Percentiles rank a stretch among this genome's conserved stretches.
phyloP scores from a whole-genome alignment of 2,113 vertebrate genomes.

The Alethe diademata region DNA sequence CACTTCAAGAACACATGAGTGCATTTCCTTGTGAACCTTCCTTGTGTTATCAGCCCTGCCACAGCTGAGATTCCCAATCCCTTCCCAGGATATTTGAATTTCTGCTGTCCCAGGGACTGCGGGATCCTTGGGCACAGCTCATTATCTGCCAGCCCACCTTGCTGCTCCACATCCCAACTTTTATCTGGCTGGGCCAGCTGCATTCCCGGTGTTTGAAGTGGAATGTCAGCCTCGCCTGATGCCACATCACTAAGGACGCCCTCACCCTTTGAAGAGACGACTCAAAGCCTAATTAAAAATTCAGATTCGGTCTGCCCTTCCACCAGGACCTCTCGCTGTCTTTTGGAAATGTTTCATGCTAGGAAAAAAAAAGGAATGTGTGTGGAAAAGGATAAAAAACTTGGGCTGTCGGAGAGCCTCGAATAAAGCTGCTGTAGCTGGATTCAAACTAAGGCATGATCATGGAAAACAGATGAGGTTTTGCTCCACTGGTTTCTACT shows the following conservation, averaged over 20 bases:
- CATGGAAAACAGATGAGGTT: slow-evolving; percentile 61
- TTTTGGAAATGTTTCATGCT: slow-evolving; percentile 30
- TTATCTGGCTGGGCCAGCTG: slow-evolving; percentile 80
- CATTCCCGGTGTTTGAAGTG: slow-evolving; percentile 72
- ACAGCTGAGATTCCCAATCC: slow-evolving; percentile 49
- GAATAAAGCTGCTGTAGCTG: slow-evolving; percentile 53
- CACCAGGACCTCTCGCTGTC: slow-evolving; percentile 37
- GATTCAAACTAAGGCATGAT: slow-evolving; percentile 48
- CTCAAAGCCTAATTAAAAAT: slow-evolving; percentile 88
- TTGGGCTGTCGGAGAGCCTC: slow-evolving; percentile 48
- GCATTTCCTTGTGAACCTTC: not conserved
- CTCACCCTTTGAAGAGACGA: slow-evolving; percentile 78
- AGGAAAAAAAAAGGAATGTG: not conserved
- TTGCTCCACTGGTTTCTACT: slow-evolving; percentile 30
- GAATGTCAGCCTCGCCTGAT: slow-evolving; percentile 65
- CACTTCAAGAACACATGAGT: not conserved
- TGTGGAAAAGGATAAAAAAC: slow-evolving; percentile 54
- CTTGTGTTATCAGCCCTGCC: slow-evolving; percentile 66
- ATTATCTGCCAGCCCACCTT: slow-evolving; percentile 81
- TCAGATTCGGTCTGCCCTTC: slow-evolving; percentile 75
- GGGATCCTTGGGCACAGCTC: slow-evolving; percentile 45
- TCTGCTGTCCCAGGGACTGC: slow-evolving; percentile 48
- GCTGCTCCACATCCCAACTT: slow-evolving; percentile 68
- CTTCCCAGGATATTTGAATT: slow-evolving; percentile 35
- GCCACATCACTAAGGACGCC: slow-evolving; percentile 72